These are phyloP conservation scores for Scortum barcoo DNA, from an alignment of 2,113 vertebrate genomes.

Conservation along the genomic window DNA sequence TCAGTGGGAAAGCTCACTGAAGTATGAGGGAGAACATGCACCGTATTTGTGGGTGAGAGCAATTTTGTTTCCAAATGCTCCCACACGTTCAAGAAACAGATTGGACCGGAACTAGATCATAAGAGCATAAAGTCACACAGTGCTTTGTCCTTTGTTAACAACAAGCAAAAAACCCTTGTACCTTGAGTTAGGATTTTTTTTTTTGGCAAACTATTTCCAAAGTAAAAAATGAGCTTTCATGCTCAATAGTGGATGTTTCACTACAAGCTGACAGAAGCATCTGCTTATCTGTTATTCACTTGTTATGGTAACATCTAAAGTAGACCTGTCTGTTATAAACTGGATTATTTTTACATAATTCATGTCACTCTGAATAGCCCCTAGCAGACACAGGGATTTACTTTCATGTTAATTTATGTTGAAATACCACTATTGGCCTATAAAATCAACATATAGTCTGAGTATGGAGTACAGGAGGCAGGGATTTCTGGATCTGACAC, in stretches of 20 bases:
- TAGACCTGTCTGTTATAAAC: too few species aligned
- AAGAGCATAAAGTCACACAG: slow-evolving; percentile 16
- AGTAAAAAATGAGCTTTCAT: too few species aligned
- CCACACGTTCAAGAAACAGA: neutral
- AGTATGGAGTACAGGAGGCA: neutral
- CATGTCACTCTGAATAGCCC: neutral
- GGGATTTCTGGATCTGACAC: neutral
- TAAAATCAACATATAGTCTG: neutral
- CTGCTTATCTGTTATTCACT: neutral
- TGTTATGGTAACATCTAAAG: too few species aligned
- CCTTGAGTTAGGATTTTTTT: too few species aligned
- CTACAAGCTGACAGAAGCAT: neutral
- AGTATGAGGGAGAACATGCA: neutral
- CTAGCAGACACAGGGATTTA: neutral
- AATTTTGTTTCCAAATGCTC: slow-evolving; percentile 19
- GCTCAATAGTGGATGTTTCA: too few species aligned
- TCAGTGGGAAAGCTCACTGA: slow-evolving; percentile 8
- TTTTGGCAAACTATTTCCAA: too few species aligned
- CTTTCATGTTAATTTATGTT: neutral
- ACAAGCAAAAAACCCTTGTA: neutral
- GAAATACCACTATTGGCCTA: neutral
- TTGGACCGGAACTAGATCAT: neutral
- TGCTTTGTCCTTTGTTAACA: neutral
- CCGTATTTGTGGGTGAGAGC: slow-evolving; percentile 25
- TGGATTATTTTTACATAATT: neutral